Base-by-base conservation (phyloP, 2,888 invertebrate genomes). In the Scelioninae gen. 1 region DNA sequence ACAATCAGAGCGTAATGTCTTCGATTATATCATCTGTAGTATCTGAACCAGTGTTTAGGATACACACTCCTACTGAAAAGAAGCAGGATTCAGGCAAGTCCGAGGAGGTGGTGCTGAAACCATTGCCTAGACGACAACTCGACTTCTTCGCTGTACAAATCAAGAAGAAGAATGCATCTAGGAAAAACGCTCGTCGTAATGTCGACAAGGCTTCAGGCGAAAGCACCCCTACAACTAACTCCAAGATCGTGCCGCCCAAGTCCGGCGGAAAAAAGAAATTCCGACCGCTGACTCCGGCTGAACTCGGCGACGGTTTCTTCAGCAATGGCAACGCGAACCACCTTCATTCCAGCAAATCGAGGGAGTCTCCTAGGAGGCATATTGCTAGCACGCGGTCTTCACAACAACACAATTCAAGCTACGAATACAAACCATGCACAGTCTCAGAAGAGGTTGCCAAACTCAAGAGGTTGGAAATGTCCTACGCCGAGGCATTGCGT, bases 361-460 rank as follows among this genome's bases (percentile, higher is more conserved):
- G 86, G 55, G 93, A 94, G 69, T 94, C 95, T 0, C 94, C 95
- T 0, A 72, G 84, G 10, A 49, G 81, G n/a, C 65, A 47, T 38
- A 66, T n/a, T n/a, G n/a, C n/a, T n/a, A n/a, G n/a, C n/a, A n/a
- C n/a, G n/a, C n/a, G n/a, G n/a, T n/a, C n/a, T 7, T 34, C 55
- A n/a, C 32, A 83, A 34, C 68, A 87, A 56, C 77, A 83, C 76
- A 79, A 55, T 75, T 8, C 84, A 51, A 84, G 83, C 38, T 69
- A 40, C 51, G 94, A 94, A 80, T 95, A 94, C 88, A 94, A 94
- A 86, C 94, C 94, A 4, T 96, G 96, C 92, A 94, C 95, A 8
- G 97, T 96, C 6, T 96, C 97, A 10, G 96, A 96, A 89, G 96
- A 97, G 88, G 95, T 97, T 85, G 95, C 96, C 90, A 96, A 96